Base-by-base conservation (phyloP, 2,888 invertebrate species). In the Saturnia japonica region DNA sequence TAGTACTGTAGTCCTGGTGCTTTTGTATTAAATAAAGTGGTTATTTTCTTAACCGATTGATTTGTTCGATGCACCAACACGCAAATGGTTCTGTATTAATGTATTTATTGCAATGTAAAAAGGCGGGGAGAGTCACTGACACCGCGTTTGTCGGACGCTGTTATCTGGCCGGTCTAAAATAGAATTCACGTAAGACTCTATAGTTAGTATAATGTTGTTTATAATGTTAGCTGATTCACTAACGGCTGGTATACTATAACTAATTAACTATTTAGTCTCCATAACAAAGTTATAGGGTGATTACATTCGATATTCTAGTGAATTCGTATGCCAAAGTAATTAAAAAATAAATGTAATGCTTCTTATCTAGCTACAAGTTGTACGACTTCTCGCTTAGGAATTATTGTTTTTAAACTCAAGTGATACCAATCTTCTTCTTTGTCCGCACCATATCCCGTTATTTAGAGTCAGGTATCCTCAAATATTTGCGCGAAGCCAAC, bases 121-220 rank as follows among this genome's bases (percentile, higher is more conserved):
- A 69, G 64, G 72, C 68, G 68, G 64, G 62, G 69, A 70, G 74
- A 82, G 84, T 82, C 84, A 84, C 76, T 84, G 85, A 84, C 84
- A 81, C 77, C 68, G 70, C 75, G 73, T 75, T 71, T 76, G 73
- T 42, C 73, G 74, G 75, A 68, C 78, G 73, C 45, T 77, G 78
- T 78, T 83, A 83, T 80, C 81, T 81, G 73, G 64, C 71, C 57
- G 25, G 25, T 78, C 82, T 79, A 80, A 84, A 84, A 84, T 84
- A 84, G 84, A 80, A 78, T 79, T 76, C 78, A 77, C 77, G 80
- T 79, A 81, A 80, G 77, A 78, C 82, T 77, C 78, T 74, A 72
- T 74, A 72, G 73, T 71, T 75, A 22, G 22, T 68, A 68, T 70
- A 70, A 66, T 67, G 62, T 68, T 70, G 72, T 70, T 69, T 70